A percentile compares a stretch with the other conserved stretches of the same genome.
These are phyloP conservation scores for Aldabrachelys gigantea DNA, from an alignment of 2,113 vertebrate genomes.

Conservation along the genomic window DNA sequence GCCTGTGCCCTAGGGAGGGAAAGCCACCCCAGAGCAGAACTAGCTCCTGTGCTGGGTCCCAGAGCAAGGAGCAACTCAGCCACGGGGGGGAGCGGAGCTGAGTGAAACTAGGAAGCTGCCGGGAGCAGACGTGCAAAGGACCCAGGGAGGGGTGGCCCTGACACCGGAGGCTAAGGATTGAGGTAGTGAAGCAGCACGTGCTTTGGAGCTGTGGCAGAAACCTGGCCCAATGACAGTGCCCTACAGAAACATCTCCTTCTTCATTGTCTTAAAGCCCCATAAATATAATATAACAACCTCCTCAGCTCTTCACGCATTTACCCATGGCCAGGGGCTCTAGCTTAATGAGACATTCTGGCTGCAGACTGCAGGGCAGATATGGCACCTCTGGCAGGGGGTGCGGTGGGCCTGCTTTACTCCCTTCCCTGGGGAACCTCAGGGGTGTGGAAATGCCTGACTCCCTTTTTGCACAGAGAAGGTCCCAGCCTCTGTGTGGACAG, in stretches of 20 bases:
- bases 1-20: too few species aligned
- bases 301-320: background rate
- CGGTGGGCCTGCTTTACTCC: too few species aligned
- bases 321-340: background rate
- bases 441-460: background rate
- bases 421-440: background rate
- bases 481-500: background rate
- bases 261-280: background rate
- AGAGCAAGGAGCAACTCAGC: too few species aligned
- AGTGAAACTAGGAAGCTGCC: background rate
- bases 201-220: too few species aligned
- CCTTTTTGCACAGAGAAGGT: background rate
- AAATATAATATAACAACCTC: background rate
- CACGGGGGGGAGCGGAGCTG: background rate
- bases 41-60: background rate
- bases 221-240: too few species aligned
- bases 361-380: background rate
- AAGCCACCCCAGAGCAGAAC: background rate
- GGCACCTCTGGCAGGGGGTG: background rate
- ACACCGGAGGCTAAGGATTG: background rate
- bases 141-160: background rate
- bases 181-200: too few species aligned
- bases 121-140: background rate
- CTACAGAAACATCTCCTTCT: background rate
- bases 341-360: background rate